These are phyloP conservation scores for Ochlodes sylvanus DNA, from an alignment of 2,888 invertebrate genomes.

Conservation along the genomic window DNA sequence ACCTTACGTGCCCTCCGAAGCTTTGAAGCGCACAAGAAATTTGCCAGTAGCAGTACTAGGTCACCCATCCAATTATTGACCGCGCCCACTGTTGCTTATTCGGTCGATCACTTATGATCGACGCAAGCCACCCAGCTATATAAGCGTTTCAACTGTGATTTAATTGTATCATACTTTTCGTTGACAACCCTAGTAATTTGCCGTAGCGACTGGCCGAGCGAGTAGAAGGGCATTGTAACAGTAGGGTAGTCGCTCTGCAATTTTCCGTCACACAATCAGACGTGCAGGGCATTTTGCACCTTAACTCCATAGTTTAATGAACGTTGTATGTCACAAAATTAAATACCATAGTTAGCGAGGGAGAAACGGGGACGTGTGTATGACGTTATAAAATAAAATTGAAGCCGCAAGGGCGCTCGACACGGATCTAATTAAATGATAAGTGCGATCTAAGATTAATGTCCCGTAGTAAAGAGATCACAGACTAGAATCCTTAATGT, in stretches of 20 bases:
- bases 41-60: too few relatives aligned
- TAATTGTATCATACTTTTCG: neutral
- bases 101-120: too few relatives aligned
- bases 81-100: too few relatives aligned
- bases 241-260: slow-evolving; percentile 57
- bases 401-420: slow-evolving; percentile 77
- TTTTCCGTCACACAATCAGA: slow-evolving; percentile 44
- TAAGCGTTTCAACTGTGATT: too few relatives aligned
- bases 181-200: slow-evolving; percentile 69
- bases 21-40: too few relatives aligned
- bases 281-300: slow-evolving; percentile 49
- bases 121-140: too few relatives aligned
- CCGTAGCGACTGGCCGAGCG: slow-evolving; percentile 70
- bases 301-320: slow-evolving; percentile 46
- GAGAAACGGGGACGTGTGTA: slow-evolving; percentile 81
- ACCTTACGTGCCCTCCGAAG: too few relatives aligned
- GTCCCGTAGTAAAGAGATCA: slow-evolving; percentile 68
- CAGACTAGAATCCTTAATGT: slow-evolving; percentile 60
- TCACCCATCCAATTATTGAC: too few relatives aligned
- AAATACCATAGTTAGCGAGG: slow-evolving; percentile 62
- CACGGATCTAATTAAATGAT: slow-evolving; percentile 84
- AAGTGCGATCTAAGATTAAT: slow-evolving; percentile 81
- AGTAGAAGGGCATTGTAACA: slow-evolving; percentile 68
- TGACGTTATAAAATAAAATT: slow-evolving; percentile 85
- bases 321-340: slow-evolving; percentile 38